A percentile compares a stretch with the other conserved stretches of the same genome.
Conservation (phyloP, 2,888 invertebrate genomes). For the Allophyes oxyacanthae region DNA sequence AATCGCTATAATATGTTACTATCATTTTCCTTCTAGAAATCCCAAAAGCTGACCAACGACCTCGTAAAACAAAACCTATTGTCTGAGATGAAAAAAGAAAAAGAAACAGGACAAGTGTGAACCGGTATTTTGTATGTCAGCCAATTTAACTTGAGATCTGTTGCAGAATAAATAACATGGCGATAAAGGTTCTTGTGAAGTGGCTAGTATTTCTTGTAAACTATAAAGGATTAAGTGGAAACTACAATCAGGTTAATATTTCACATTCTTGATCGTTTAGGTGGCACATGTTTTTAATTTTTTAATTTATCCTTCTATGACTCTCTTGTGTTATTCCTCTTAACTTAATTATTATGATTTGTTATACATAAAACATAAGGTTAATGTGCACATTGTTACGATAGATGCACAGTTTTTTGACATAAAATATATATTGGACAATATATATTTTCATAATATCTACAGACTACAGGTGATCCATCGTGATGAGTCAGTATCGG, state of each 20-base stretch:
- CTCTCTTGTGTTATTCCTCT: too few relatives aligned
- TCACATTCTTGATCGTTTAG: conserved; percentile 32
- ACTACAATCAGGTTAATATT: conserved; percentile 46
- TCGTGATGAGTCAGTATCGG: too few relatives aligned
- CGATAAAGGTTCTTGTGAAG: conserved; percentile 15
- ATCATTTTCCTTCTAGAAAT: conserved; percentile 63
- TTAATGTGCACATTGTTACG: too few relatives aligned
- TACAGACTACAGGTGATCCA: too few relatives aligned
- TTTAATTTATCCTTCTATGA: conserved; percentile 21
- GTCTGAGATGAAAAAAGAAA: conserved; percentile 43
- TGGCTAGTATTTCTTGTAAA: conserved; percentile 44
- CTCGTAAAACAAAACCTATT: conserved; percentile 59
- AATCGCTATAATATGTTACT: conserved; percentile 46
- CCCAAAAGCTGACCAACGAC: conserved; percentile 37
- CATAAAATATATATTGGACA: too few relatives aligned
- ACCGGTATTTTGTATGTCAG: conserved; percentile 42
- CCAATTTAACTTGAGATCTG: conserved; percentile 26
- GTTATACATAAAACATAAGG: too few relatives aligned
- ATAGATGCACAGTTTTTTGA: too few relatives aligned
- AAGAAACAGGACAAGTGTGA: conserved; percentile 21
- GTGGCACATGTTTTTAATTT: conserved; percentile 39
- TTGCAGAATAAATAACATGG: background rate
- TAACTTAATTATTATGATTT: too few relatives aligned
- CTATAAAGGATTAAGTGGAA: conserved; percentile 50
- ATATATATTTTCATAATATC: too few relatives aligned